Evolutionary conservation across 2,888 invertebrate genomes (phyloP).

Genomic region (Chloroclysta siterata): DNA sequence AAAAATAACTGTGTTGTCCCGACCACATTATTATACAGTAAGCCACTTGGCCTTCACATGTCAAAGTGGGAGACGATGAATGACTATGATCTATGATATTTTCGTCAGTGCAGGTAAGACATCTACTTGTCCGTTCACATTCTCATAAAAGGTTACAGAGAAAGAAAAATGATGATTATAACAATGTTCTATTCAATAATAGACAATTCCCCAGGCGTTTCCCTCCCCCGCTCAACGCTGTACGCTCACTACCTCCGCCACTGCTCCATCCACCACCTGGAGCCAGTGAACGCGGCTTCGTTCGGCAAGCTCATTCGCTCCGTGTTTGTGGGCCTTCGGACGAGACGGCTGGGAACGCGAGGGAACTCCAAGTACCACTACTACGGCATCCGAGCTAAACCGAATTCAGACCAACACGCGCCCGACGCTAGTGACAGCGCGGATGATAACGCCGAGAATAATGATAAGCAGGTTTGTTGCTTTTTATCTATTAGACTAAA

Average conservation of each 20-base stretch:
- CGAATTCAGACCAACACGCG: conserved; percentile 37
- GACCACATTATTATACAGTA: too few relatives aligned
- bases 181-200: background rate
- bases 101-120: too few relatives aligned
- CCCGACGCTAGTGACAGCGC: conserved; percentile 32
- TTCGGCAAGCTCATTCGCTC: conserved; percentile 99
- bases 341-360: conserved; percentile 97
- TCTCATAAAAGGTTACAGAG: too few relatives aligned
- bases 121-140: too few relatives aligned
- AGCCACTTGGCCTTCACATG: too few relatives aligned
- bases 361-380: conserved; percentile 99
- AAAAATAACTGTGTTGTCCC: too few relatives aligned
- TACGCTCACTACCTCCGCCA: conserved; percentile 99
- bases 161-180: too few relatives aligned
- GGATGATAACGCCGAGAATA: conserved; percentile 51
- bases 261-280: conserved; percentile 96
- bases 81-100: too few relatives aligned
- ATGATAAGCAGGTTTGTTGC: conserved; percentile 55
- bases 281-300: conserved; percentile 99
- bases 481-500: too few relatives aligned
- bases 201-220: conserved; percentile 84
- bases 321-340: conserved; percentile 97
- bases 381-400: conserved; percentile 99
- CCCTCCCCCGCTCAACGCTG: conserved; percentile 96
- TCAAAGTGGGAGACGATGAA: too few relatives aligned